Evolutionary conservation across 2,888 invertebrate genomes (phyloP), one percentile per base, ranked within the genome.

Genomic region (Scelioninae gen. 2): DNA sequence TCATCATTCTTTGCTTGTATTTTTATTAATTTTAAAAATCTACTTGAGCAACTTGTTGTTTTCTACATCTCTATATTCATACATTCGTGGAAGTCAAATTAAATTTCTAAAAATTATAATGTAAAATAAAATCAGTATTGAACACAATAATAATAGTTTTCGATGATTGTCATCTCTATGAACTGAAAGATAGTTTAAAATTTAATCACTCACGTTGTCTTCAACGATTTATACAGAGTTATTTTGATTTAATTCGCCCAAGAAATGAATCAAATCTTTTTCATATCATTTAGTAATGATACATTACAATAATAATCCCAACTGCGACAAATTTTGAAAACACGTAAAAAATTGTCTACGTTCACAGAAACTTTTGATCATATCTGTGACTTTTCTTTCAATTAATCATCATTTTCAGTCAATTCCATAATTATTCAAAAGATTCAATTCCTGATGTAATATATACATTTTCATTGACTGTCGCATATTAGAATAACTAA

Each of bases 111-210:
- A 53, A 73, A 73, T 46, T 64, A 41, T 60, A n/a, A 31, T 43
- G 5, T 43, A 60, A 11, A 9, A 37, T 43, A 53, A 52, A 11
- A 57, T 35, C 31, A n/a, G 22, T 13, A 39, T 61, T 37, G 5
- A 64, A 57, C 37, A 7, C 2, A 69, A 73, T 22, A n/a, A 74
- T 57, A 46, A 45, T 52, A 74, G 53, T 65, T 61, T 71, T 76
- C 77, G 78, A 80, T 82, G 81, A 82, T 82, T 82, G 82, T 82
- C 81, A 78, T 81, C 79, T 78, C 78, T 74, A 76, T 78, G 68
- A 81, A 81, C 74, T 76, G 61, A 78, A 78, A 76, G 73, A 50
- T 15, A 11, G 16, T 41, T 53, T 75, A 78, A 78, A 76, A 78
- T 79, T 74, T 74, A 53, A 77, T 78, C 77, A 78, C 74, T 69